Evolutionary conservation across 2,113 vertebrate species (phyloP), one percentile per base, ranked within the genome.

Genomic region (Charadrius vociferus): DNA sequence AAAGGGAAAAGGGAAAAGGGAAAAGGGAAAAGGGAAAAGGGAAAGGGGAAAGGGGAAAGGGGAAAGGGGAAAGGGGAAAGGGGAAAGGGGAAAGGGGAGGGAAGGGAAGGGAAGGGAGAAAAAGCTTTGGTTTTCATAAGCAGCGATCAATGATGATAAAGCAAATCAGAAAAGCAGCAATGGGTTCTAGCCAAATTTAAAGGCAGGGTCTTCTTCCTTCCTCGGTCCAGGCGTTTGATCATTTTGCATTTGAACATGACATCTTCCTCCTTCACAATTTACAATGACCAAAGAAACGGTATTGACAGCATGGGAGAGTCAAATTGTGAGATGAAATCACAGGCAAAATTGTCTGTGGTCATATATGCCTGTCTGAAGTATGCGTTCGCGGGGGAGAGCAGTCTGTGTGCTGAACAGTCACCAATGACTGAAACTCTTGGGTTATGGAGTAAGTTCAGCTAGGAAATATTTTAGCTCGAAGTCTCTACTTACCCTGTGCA

Each of bases 171-270:
- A 71, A 45, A 77, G 55, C 29, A 61, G 23, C 30, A 73, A 24
- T 49, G 37, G 15, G 22, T 93, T 86, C 53, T 81, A 91, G 36
- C 16, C 32, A 72, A 63, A 75, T 92, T 90, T 92, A 95, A 95
- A 95, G 34, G 47, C 55, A 65, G 53, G 19, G 5, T 62, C 41
- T 67, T 87, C 45, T 58, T 80, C 39, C 19, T 78, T 86, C 55
- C 50, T 66, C 30, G 26, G 7, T 55, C 27, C 34, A 80, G 34
- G 21, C 45, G 14, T 37, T 80, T 18, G 12, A 34, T 59, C 7
- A 52, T 89, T 80, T 63, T 70, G 10, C 52, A 30, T 59, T 67
- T 66, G 37, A 78, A 67, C 6, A 18, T 20, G 10, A 37, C 8
- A 29, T 56, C 45, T 70, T 66, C 21, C 53, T 85, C 55, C 39